Percentiles rank a stretch among this genome's conserved stretches.
phyloP scores from a whole-genome alignment of 2,797 vertebrate genomes.

The Danio choprae region DNA sequence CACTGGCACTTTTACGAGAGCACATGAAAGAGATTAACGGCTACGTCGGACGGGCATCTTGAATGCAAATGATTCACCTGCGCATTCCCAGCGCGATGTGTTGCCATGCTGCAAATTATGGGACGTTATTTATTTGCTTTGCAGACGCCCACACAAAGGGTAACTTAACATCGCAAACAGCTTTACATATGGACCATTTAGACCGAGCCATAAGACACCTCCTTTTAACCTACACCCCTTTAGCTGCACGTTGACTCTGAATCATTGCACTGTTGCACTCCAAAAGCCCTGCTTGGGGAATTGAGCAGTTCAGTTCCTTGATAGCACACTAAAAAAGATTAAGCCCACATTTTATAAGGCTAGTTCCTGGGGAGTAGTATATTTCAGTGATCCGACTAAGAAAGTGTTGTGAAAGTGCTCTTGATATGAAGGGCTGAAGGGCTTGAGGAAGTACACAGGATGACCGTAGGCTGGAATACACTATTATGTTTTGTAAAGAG shows the following conservation, averaged over 20 bases:
- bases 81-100: slow-evolving; percentile 29
- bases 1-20: slow-evolving; percentile 59
- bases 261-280: slow-evolving; percentile 37
- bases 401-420: slow-evolving; percentile 8
- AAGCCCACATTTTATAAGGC: slow-evolving; percentile 35
- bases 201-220: slow-evolving; percentile 46
- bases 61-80: slow-evolving; percentile 63
- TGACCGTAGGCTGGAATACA: neutral
- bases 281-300: slow-evolving; percentile 41
- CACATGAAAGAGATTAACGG: slow-evolving; percentile 58
- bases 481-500: neutral
- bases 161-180: slow-evolving; percentile 51
- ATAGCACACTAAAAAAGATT: slow-evolving; percentile 50
- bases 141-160: slow-evolving; percentile 49
- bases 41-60: slow-evolving; percentile 27
- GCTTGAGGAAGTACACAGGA: neutral
- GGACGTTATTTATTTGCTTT: slow-evolving; percentile 61
- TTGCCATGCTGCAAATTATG: slow-evolving; percentile 54
- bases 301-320: slow-evolving; percentile 43
- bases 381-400: slow-evolving; percentile 12
- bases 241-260: slow-evolving; percentile 44
- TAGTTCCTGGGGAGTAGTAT: slow-evolving; percentile 22
- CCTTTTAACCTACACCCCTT: slow-evolving; percentile 57
- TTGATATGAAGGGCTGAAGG: slow-evolving; percentile 7
- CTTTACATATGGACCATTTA: slow-evolving; percentile 54